phyloP scores from a whole-genome alignment of 2,888 invertebrate genomes.

The Drosophila paramelanica region DNA sequence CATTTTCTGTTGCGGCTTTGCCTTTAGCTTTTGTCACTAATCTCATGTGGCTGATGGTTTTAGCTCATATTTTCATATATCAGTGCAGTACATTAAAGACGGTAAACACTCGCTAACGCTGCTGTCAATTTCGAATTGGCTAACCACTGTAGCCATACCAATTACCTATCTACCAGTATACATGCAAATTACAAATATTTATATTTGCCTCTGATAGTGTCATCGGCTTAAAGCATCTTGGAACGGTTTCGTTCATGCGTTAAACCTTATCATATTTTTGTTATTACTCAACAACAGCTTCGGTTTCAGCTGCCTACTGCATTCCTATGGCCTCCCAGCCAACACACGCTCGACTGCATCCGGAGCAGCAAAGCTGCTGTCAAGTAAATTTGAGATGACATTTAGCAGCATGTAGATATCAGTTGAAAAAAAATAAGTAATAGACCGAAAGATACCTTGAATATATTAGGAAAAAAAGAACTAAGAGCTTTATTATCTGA shows the following conservation, averaged over 20 bases:
- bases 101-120: slow-evolving; percentile 9
- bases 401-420: slow-evolving; percentile 55
- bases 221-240: slow-evolving; percentile 36
- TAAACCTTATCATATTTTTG: slow-evolving; percentile 61
- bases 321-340: slow-evolving; percentile 49
- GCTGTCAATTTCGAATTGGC: background rate
- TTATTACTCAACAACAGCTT: slow-evolving; percentile 43
- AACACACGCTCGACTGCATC: slow-evolving; percentile 44
- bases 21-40: slow-evolving; percentile 57
- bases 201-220: slow-evolving; percentile 31
- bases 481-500: too few relatives aligned
- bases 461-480: background rate
- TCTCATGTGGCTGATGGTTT: slow-evolving; percentile 56
- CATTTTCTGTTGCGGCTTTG: slow-evolving; percentile 64
- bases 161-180: slow-evolving; percentile 4
- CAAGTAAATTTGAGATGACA: slow-evolving; percentile 65
- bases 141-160: slow-evolving; percentile 1
- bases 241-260: slow-evolving; percentile 41
- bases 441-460: slow-evolving; percentile 4
- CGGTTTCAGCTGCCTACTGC: slow-evolving; percentile 45
- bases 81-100: background rate
- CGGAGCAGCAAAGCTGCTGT: slow-evolving; percentile 40
- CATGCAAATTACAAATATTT: slow-evolving; percentile 4
- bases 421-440: background rate
- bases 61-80: slow-evolving; percentile 57